These are phyloP conservation scores for Oceanodroma tethys DNA, from an alignment of 2,113 vertebrate species.

Conservation along the genomic window DNA sequence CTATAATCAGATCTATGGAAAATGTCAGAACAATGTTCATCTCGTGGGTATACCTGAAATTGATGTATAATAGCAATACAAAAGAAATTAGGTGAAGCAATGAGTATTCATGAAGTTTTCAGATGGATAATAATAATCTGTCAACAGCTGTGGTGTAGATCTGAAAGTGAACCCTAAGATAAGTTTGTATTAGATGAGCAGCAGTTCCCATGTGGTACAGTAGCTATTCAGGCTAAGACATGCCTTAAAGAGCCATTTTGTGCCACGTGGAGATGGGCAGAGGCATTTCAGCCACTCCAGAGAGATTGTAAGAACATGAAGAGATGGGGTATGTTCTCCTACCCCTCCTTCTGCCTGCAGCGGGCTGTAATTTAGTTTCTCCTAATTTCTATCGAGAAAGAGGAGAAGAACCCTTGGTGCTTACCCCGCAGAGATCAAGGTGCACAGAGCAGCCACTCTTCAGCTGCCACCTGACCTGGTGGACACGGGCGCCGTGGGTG, in stretches of 20 bases:
- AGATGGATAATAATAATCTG: background rate
- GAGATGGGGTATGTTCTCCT: background rate
- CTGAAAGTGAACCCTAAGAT: background rate
- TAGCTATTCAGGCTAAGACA: background rate
- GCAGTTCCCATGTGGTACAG: background rate
- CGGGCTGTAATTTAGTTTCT: background rate
- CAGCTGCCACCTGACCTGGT: background rate
- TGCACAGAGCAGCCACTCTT: background rate
- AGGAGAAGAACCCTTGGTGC: background rate
- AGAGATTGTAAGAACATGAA: background rate
- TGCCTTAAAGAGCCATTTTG: background rate
- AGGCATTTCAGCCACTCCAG: background rate
- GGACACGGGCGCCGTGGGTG: accelerated
- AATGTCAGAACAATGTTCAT: background rate
- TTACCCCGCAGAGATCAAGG: background rate
- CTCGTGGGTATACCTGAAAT: background rate
- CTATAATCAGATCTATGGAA: background rate
- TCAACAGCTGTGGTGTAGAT: background rate
- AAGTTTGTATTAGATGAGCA: background rate
- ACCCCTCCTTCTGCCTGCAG: background rate
- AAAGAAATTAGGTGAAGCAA: background rate
- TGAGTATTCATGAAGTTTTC: background rate
- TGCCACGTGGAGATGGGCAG: accelerated
- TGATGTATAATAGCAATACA: background rate
- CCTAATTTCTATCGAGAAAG: background rate